These are phyloP conservation scores for Helogale parvula DNA, from an alignment of 2,113 vertebrate species.

Conservation along the genomic window DNA sequence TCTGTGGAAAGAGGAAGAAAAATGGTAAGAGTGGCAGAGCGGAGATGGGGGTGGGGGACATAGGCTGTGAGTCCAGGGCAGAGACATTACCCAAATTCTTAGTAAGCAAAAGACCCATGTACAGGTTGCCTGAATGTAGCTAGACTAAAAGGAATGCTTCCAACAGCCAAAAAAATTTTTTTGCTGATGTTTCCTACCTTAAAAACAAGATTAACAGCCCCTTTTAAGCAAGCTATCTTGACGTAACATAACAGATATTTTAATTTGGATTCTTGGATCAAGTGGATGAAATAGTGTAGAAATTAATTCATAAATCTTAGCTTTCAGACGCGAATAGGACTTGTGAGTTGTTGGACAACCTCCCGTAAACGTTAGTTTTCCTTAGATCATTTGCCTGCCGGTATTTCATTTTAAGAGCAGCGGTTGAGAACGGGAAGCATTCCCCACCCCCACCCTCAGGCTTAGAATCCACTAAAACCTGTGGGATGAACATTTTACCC, in stretches of 20 bases:
- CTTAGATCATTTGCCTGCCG: background rate
- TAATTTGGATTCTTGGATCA: background rate
- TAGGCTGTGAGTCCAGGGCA: background rate
- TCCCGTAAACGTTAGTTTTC: background rate
- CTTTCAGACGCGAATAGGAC: background rate
- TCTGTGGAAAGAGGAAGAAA: background rate
- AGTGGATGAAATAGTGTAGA: background rate
- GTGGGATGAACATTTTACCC: constrained; percentile 55
- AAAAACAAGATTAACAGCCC: constrained; percentile 21
- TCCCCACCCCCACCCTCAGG: background rate
- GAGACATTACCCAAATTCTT: background rate
- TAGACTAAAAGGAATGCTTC: background rate
- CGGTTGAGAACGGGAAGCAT: constrained; percentile 9
- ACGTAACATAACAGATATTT: background rate
- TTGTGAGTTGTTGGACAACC: background rate
- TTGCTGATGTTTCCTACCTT: background rate
- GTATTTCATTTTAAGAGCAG: background rate
- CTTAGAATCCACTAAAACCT: constrained; percentile 43
- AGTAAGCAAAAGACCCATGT: background rate
- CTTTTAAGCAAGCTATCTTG: constrained; percentile 11
- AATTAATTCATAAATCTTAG: background rate
- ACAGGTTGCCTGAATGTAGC: background rate
- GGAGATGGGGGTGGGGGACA: rapidly evolving
- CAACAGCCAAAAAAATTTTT: background rate
- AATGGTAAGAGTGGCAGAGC: no score